Evolutionary conservation across 2,797 vertebrate genomes (phyloP), one percentile per base, ranked within the genome.

Genomic region (Acanthis flammea): DNA sequence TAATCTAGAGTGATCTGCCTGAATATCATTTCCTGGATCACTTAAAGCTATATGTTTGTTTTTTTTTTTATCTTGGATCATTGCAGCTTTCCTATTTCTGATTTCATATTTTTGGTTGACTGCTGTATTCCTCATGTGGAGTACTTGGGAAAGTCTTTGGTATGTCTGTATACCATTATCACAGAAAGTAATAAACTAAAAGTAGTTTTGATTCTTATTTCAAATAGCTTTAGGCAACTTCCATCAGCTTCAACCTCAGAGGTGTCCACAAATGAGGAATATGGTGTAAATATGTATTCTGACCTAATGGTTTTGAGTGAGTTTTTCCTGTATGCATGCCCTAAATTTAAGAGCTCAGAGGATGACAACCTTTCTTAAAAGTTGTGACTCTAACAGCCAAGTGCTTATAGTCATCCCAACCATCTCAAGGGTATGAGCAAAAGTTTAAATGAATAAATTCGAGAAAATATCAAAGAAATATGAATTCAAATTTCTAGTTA

Each of bases 381-480:
- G 11, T 8, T 83, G 12, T 30, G 33, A 18, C 19, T 74, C 18
- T 45, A 57, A 42, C 4, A 84, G 14, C 8, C 25, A 74, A 58
- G n/a, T 25, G 48, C 19, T 41, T 75, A 6, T 1, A 61, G 57
- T 44, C 30, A 63, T 21, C 9, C 8, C 10, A 58, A 37, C 1
- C 1, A 33, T 65, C 73, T 76, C 73, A 73, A 79, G 27, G 17
- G 27, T 51, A 62, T 0, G 0, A 72, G 21, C 42, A 82, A 86
- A 68, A 82, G 30, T 78, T 86, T 77, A 86, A 60, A 89, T 33
- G 27, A 92, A 92, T 90, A 90, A 76, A 53, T 88, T 42, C 9
- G 37, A 57, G n/a, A 70, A 92, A 77, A 54, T 41, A 86, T 73
- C 53, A 94, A 76, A 74, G 54, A 90, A 78, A 91, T 86, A 74